Evolutionary conservation across 2,888 invertebrate genomes (phyloP), one percentile per base, ranked within the genome.

Genomic region (Cetonia aurata): DNA sequence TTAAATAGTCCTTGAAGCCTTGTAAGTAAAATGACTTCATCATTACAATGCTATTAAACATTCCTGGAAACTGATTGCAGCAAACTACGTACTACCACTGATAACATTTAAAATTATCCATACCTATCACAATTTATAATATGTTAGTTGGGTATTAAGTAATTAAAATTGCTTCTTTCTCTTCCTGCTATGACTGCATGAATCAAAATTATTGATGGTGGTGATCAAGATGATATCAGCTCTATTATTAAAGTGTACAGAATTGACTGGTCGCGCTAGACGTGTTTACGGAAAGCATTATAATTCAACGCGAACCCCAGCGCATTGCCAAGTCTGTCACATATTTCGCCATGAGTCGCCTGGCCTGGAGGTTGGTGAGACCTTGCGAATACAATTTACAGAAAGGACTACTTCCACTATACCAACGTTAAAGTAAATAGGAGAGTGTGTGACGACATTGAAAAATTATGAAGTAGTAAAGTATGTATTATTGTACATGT

Each of bases 261-360:
- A 56, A 56, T 37, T 56, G 55, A 6, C 55, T 33, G 19, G n/a
- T 33, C 55, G 65, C 37, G 31, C 13, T 31, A 46, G 52, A 55
- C 69, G 66, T 57, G 53, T 65, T 72, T 67, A 67, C 72, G 72
- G 72, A 72, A 72, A 72, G 46, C 72, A 72, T 71, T 71, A 69
- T 70, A 69, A 70, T 72, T 72, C 72, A 60, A 69, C 13, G 42
- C 55, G 42, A 60, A 60, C 55, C 69, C 56, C 62, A 42, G 62
- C 17, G 67, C 60, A 70, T 72, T 72, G 72, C 70, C 72, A 67
- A 70, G 59, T 69, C 70, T 67, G 72, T 60, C 72, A 67, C 66
- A 69, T 70, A 67, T 53, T 67, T 69, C 41, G 66, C 67, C 55
- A 67, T 70, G 69, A 71, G 66, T 72, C 65, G 66, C 13, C 48